phyloP scores from a whole-genome alignment of 2,113 vertebrate genomes.

The Dissostichus mawsoni region DNA sequence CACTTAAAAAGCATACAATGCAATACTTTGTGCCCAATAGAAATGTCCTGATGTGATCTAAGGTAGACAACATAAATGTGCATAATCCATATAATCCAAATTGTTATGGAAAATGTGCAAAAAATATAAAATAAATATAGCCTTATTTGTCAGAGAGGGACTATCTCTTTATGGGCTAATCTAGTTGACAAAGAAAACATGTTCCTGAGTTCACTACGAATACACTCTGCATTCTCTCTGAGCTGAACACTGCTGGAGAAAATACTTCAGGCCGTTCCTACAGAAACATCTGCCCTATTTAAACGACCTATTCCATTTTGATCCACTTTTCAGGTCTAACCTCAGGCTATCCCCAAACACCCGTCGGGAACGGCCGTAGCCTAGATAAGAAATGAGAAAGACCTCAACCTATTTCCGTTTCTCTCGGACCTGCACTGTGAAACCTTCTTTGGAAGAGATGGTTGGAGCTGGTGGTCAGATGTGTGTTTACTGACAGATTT shows the following conservation, averaged over 20 bases:
- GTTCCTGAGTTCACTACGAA: background rate
- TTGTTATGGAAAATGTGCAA: background rate
- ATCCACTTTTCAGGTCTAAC: slow-evolving; percentile 54
- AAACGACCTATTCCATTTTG: slow-evolving; percentile 51
- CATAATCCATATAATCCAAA: background rate
- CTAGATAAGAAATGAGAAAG: slow-evolving; percentile 49
- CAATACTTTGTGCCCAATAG: background rate
- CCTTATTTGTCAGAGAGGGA: background rate
- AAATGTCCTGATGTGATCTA: background rate
- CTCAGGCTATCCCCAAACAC: slow-evolving; percentile 65
- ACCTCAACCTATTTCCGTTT: slow-evolving; percentile 53
- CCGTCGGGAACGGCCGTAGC: slow-evolving; percentile 45
- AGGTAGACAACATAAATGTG: background rate
- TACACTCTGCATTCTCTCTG: slow-evolving; percentile 1
- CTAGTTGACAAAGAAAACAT: slow-evolving; percentile 16
- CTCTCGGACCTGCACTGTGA: slow-evolving; percentile 31
- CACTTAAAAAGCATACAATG: too few relatives aligned
- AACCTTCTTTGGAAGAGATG: background rate
- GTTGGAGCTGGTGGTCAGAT: background rate
- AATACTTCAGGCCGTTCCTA: slow-evolving; percentile 1
- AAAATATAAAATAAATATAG: too few relatives aligned
- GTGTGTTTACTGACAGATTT: background rate
- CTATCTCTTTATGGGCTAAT: background rate
- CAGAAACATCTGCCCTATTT: slow-evolving; percentile 52
- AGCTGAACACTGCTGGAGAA: slow-evolving; percentile 19